These are phyloP conservation scores for Suricata suricatta DNA, from an alignment of 2,113 vertebrate species.

Conservation along the genomic window DNA sequence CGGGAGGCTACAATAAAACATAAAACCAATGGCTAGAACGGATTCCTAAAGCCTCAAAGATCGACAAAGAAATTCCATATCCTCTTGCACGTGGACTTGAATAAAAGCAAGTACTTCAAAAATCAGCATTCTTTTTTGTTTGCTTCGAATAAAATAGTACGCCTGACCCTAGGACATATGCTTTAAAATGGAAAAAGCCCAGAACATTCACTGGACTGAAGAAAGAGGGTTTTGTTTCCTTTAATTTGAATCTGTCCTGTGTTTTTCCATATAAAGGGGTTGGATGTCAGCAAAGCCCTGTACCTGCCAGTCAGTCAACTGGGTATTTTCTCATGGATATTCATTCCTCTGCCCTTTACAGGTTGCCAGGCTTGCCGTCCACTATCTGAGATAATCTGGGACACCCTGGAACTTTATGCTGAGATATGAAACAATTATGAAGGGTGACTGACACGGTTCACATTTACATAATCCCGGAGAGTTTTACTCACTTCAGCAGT, in stretches of 20 bases:
- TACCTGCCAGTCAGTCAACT: background rate
- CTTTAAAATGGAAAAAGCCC: conserved; percentile 32
- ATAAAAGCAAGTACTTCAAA: conserved; percentile 34
- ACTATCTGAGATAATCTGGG: background rate
- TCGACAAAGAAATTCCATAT: conserved; percentile 20
- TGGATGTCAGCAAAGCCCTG: background rate
- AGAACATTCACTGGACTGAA: background rate
- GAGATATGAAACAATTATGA: background rate
- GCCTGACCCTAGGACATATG: background rate
- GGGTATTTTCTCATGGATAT: conserved; percentile 33
- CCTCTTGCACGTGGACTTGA: background rate
- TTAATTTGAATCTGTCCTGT: background rate
- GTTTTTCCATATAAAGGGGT: background rate
- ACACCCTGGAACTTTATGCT: background rate
- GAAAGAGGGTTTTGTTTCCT: background rate
- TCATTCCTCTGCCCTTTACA: conserved; percentile 42
- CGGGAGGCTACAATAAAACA: background rate
- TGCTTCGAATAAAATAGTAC: conserved; percentile 23
- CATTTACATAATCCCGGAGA: fast-evolving
- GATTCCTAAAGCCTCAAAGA: conserved; percentile 27
- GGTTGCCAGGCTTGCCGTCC: background rate
- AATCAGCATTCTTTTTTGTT: conserved; percentile 18
- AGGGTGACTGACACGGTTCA: background rate
- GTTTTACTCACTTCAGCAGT: conserved; percentile 91
- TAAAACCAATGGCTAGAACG: background rate